These are phyloP conservation scores for Alviniconcha strummeri DNA, from an alignment of 2,888 invertebrate genomes.

Conservation along the genomic window DNA sequence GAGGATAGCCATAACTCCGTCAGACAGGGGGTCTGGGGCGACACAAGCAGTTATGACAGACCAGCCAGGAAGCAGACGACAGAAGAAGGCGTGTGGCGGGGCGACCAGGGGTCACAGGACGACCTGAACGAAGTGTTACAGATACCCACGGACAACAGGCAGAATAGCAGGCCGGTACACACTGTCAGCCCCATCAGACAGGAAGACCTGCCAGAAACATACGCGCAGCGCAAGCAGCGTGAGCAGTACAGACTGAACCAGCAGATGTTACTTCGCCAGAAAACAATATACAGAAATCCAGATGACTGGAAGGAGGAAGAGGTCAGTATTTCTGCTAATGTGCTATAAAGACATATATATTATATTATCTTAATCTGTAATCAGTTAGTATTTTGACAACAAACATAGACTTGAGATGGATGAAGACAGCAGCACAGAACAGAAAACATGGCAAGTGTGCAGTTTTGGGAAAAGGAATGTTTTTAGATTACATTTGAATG, in stretches of 20 bases:
- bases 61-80: not conserved
- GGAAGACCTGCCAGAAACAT: slow-evolving; percentile 45
- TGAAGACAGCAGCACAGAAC: too few species aligned
- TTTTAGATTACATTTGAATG: too few species aligned
- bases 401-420: too few species aligned
- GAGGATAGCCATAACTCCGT: not conserved
- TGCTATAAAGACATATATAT: not conserved
- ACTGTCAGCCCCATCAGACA: not conserved
- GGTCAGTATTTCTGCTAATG: not conserved
- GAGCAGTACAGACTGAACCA: slow-evolving; percentile 48
- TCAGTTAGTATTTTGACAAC: too few species aligned
- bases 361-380: not conserved
- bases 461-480: too few species aligned
- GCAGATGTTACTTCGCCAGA: slow-evolving; percentile 50
- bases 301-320: slow-evolving; percentile 45
- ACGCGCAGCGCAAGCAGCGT: slow-evolving; percentile 53
- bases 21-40: not conserved
- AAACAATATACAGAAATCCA: slow-evolving; percentile 53
- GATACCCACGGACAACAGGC: slow-evolving; percentile 34
- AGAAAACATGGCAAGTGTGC: too few species aligned
- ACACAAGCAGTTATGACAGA: not conserved
- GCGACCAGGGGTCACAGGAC: slow-evolving; percentile 31
- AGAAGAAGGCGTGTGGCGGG: not conserved
- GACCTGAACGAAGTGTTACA: slow-evolving; percentile 42
- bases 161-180: slow-evolving; percentile 20